These are phyloP conservation scores for Pediacus dermestoides DNA, from an alignment of 2,888 invertebrate species.

Conservation along the genomic window DNA sequence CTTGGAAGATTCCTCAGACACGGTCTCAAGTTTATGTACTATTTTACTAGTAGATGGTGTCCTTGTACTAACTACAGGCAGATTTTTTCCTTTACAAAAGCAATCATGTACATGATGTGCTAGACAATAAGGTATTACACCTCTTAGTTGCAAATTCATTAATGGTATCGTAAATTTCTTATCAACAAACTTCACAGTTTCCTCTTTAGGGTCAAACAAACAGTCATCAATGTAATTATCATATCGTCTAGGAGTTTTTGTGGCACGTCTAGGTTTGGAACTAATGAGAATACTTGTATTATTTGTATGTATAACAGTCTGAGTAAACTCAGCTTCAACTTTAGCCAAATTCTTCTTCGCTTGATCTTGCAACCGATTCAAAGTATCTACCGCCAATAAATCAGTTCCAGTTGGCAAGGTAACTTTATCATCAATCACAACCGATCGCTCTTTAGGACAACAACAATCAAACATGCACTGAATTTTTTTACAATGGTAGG, in stretches of 20 bases:
- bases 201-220: slow-evolving; percentile 18
- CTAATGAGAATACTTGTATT: slow-evolving; percentile 64
- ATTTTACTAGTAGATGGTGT: no score
- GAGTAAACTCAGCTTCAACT: slow-evolving; percentile 67
- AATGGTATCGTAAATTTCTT: slow-evolving; percentile 12
- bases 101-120: slow-evolving; percentile 64
- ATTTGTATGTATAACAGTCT: slow-evolving; percentile 64
- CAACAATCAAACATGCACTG: slow-evolving; percentile 61
- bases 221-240: slow-evolving; percentile 52
- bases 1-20: no score
- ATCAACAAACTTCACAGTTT: slow-evolving; percentile 6
- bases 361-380: slow-evolving; percentile 50
- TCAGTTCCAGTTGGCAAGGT: slow-evolving; percentile 38
- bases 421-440: slow-evolving; percentile 28
- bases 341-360: slow-evolving; percentile 59
- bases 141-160: slow-evolving; percentile 25
- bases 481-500: slow-evolving; percentile 59
- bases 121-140: slow-evolving; percentile 64
- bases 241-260: slow-evolving; percentile 61
- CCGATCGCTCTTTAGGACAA: slow-evolving; percentile 40
- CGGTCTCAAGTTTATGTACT: no score
- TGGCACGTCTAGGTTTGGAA: slow-evolving; percentile 54
- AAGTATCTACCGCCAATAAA: slow-evolving; percentile 41
- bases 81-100: slow-evolving; percentile 59
- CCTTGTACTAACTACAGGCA: no score